phyloP scores from a whole-genome alignment of 1,140 invertebrate species.

The Sycophila sp. region DNA sequence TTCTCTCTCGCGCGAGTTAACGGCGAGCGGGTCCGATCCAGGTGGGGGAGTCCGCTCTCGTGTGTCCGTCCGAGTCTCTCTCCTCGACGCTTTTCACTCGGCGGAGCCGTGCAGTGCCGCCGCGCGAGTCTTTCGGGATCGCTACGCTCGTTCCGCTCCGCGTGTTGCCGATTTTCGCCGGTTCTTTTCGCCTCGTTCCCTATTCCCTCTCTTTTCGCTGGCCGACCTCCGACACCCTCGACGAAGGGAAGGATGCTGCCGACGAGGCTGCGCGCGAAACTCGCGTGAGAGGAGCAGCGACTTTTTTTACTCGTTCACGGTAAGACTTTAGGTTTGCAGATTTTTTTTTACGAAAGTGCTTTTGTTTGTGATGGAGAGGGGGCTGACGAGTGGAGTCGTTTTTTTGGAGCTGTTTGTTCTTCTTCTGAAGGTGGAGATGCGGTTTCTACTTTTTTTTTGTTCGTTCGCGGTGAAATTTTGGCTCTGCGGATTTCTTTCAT shows the following conservation, averaged over 20 bases:
- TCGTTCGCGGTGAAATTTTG: not conserved
- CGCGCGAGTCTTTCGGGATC: not conserved
- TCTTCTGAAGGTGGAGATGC: too few species aligned
- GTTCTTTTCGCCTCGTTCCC: not conserved
- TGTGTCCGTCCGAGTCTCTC: not conserved
- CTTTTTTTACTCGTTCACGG: not conserved
- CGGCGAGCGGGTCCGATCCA: conserved; percentile 46
- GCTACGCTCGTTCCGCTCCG: not conserved
- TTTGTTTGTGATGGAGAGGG: not conserved
- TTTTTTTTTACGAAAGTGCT: not conserved
- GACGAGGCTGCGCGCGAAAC: not conserved
- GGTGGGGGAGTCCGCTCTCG: not conserved
- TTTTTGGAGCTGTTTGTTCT: too few species aligned
- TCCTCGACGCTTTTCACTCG: conserved; percentile 9
- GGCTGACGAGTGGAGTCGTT: too few species aligned
- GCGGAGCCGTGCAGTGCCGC: not conserved
- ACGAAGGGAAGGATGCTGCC: not conserved
- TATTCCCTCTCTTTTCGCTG: not conserved
- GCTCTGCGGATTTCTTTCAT: too few species aligned
- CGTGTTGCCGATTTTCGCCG: not conserved
- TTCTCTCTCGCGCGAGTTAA: conserved; percentile 44
- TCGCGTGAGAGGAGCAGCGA: not conserved
- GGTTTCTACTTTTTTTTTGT: not conserved
- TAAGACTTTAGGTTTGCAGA: not conserved
- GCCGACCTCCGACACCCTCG: not conserved